A percentile compares a stretch with the other conserved stretches of the same genome.
These are phyloP conservation scores for Diogma glabrata DNA, from an alignment of 2,888 invertebrate genomes.

Conservation along the genomic window DNA sequence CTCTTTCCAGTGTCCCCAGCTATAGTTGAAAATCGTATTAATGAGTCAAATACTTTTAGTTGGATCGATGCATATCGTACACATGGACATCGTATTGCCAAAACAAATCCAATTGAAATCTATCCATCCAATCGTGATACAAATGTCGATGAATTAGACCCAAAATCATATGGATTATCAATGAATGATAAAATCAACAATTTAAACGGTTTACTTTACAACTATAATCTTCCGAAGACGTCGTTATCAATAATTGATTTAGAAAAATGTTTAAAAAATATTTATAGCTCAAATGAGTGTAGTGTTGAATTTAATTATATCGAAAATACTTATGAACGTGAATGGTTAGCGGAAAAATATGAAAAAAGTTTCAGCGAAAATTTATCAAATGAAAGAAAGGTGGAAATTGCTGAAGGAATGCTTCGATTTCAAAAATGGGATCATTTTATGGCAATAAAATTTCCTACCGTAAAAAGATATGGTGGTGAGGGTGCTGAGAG, in stretches of 20 bases:
- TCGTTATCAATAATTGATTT: conserved; percentile 49
- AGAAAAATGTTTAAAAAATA: conserved; percentile 52
- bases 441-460: conserved; percentile 82
- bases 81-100: conserved; percentile 69
- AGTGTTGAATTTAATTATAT: conserved; percentile 73
- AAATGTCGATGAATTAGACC: conserved; percentile 44
- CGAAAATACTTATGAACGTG: conserved; percentile 71
- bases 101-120: conserved; percentile 50
- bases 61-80: conserved; percentile 71
- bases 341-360: conserved; percentile 71
- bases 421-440: conserved; percentile 88
- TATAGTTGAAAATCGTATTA: conserved; percentile 39
- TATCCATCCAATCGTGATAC: conserved; percentile 2
- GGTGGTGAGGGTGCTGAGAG: conserved; percentile 95
- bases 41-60: conserved; percentile 51
- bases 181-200: conserved; percentile 43
- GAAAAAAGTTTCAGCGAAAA: conserved; percentile 42
- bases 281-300: conserved; percentile 55
- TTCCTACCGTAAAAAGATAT: conserved; percentile 86
- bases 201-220: conserved; percentile 45
- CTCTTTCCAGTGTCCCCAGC: conserved; percentile 42
- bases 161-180: conserved; percentile 53
- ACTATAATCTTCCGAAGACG: conserved; percentile 15
- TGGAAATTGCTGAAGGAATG: conserved; percentile 57
- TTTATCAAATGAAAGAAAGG: conserved; percentile 42